Evolutionary conservation across 2,113 vertebrate genomes (phyloP).

Genomic region (Dicrurus megarhynchus): DNA sequence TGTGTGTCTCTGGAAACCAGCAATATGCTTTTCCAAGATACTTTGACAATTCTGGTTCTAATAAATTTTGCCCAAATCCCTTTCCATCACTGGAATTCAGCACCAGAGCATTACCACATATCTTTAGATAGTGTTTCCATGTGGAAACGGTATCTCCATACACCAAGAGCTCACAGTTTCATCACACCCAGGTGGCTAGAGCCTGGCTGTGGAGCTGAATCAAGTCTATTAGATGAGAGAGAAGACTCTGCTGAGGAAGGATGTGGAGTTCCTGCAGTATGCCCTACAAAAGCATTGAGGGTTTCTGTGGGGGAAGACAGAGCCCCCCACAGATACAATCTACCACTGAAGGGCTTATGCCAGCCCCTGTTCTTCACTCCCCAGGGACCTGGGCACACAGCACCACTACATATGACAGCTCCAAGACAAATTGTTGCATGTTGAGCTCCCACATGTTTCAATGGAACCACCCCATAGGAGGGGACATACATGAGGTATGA

Average conservation of each 20-base stretch:
- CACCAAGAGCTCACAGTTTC: background rate
- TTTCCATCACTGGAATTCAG: background rate
- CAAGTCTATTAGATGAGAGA: background rate
- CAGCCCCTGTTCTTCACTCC: background rate
- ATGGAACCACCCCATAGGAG: background rate
- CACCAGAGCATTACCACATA: fast-evolving
- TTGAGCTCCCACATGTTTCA: background rate
- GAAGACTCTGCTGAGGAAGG: background rate
- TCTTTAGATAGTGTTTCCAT: background rate
- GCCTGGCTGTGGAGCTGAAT: background rate
- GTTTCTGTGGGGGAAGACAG: background rate
- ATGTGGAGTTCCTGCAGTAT: background rate
- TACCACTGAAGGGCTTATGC: background rate
- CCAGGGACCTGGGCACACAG: background rate
- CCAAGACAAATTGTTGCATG: background rate
- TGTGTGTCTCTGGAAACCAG: background rate
- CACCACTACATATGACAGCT: background rate
- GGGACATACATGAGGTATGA: background rate
- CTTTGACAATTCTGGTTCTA: background rate
- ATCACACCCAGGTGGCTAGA: background rate
- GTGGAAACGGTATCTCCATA: background rate
- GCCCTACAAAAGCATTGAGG: background rate
- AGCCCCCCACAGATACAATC: background rate
- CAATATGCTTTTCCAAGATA: background rate
- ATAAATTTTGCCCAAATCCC: background rate